Conservation (phyloP, 1,140 invertebrate genomes). For the Dendroctonus valens region DNA sequence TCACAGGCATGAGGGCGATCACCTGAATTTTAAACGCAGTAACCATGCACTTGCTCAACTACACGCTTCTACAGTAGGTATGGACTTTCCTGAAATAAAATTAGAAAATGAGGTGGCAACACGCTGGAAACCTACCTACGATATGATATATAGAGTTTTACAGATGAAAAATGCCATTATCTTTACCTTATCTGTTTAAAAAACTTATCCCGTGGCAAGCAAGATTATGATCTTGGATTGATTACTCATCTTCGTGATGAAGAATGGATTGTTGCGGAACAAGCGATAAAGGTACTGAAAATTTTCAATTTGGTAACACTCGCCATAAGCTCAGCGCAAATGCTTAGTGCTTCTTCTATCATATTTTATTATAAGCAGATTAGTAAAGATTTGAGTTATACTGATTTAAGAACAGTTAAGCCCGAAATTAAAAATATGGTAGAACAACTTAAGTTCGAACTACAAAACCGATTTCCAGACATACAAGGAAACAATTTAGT, state of each 20-base stretch:
- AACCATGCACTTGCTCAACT: background rate
- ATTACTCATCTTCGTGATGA: background rate
- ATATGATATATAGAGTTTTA: constrained; percentile 3
- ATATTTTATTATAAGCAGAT: background rate
- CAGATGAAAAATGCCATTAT: background rate
- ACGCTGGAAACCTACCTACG: constrained; percentile 4
- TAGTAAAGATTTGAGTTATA: background rate
- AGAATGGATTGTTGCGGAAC: background rate
- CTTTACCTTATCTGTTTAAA: background rate
- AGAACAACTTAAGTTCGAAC: background rate
- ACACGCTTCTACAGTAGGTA: background rate
- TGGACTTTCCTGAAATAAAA: background rate
- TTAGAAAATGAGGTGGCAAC: background rate
- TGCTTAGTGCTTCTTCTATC: background rate
- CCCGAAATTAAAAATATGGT: background rate
- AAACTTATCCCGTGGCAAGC: background rate
- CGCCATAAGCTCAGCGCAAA: background rate
- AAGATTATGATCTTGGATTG: too few species aligned
- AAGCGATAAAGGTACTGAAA: background rate
- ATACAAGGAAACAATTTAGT: constrained; percentile 7
- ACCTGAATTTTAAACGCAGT: constrained; percentile 12
- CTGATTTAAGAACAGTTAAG: background rate
- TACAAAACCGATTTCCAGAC: background rate
- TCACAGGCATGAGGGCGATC: too few species aligned
- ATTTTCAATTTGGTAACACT: background rate